Conservation (phyloP, 1,140 invertebrate genomes). For the Drosophila baimaii region DNA sequence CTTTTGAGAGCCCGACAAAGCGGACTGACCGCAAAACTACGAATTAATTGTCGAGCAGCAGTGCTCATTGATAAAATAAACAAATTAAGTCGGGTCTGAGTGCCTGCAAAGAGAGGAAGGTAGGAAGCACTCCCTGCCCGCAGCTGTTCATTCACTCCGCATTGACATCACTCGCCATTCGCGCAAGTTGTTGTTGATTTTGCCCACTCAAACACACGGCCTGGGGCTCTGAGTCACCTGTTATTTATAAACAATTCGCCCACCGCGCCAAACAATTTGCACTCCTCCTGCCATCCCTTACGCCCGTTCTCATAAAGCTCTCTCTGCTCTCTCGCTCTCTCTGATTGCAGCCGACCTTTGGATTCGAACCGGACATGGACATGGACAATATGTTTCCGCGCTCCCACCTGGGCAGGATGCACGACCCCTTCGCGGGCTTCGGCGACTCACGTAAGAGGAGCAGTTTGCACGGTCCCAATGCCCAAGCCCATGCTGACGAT, state of each 20-base stretch:
- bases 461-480: slow-evolving; percentile 83
- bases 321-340: not conserved
- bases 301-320: not conserved
- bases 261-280: slow-evolving; percentile 52
- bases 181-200: slow-evolving; percentile 53
- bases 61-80: slow-evolving; percentile 46
- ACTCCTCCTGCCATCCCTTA: slow-evolving; percentile 19
- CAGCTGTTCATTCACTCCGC: slow-evolving; percentile 54
- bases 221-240: slow-evolving; percentile 56
- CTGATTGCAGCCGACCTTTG: slow-evolving; percentile 70
- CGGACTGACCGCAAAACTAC: slow-evolving; percentile 10
- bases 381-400: slow-evolving; percentile 82
- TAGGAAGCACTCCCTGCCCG: slow-evolving; percentile 20
- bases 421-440: slow-evolving; percentile 85
- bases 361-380: slow-evolving; percentile 83
- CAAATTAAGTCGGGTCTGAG: slow-evolving; percentile 24
- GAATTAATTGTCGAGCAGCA: slow-evolving; percentile 22
- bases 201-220: slow-evolving; percentile 33
- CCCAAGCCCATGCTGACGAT: slow-evolving; percentile 61
- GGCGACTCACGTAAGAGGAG: slow-evolving; percentile 85
- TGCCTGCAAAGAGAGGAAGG: slow-evolving; percentile 10
- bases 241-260: slow-evolving; percentile 80
- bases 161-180: slow-evolving; percentile 69
- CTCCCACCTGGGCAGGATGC: slow-evolving; percentile 84
- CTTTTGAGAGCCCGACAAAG: slow-evolving; percentile 4